Evolutionary conservation across 2,113 vertebrate genomes (phyloP).

Genomic region (Natator depressus): DNA sequence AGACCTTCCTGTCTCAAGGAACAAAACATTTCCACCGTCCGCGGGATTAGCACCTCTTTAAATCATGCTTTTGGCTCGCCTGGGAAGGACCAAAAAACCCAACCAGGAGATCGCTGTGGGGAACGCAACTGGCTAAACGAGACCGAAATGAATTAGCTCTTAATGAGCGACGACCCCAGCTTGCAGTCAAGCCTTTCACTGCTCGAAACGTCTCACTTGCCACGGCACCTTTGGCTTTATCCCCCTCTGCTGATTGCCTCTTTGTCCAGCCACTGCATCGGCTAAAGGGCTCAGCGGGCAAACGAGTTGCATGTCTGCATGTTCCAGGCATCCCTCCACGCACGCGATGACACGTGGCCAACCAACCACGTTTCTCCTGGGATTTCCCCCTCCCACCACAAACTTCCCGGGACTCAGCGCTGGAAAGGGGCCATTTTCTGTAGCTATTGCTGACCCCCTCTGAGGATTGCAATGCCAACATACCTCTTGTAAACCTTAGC

Average conservation of each 20-base stretch:
- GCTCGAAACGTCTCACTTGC: not conserved
- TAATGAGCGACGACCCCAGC: not conserved
- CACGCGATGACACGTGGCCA: too few relatives aligned
- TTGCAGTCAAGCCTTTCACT: not conserved
- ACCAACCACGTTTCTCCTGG: not conserved
- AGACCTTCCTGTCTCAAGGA: not conserved
- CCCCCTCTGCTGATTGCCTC: not conserved
- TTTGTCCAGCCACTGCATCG: not conserved
- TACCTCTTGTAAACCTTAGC: not conserved
- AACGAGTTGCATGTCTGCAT: not conserved
- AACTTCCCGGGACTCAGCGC: not conserved
- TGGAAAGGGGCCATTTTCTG: not conserved
- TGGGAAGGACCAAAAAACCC: not conserved
- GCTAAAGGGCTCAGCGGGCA: not conserved
- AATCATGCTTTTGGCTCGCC: not conserved
- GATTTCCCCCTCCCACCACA: not conserved
- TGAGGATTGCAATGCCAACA: not conserved
- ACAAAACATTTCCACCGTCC: not conserved
- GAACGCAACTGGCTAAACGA: not conserved
- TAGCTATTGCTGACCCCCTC: not conserved
- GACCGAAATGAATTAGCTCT: not conserved
- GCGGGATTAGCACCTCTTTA: not conserved
- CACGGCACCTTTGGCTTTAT: not conserved
- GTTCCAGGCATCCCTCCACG: not conserved
- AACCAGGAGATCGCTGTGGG: not conserved